Conservation (phyloP, 2,888 invertebrate species). For the Amphipoea oculea region DNA sequence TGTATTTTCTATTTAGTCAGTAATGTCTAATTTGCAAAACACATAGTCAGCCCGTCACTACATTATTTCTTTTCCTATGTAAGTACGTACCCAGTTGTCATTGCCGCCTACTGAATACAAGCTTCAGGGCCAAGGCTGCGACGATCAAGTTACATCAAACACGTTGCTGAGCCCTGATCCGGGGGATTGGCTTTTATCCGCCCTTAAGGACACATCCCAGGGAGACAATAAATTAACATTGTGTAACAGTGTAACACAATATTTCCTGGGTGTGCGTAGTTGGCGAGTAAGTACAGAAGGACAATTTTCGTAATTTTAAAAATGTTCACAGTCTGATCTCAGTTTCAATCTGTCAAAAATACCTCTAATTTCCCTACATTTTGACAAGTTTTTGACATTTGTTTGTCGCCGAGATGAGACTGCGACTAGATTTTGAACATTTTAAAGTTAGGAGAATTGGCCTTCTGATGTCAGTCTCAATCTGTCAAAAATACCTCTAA, state of each 20-base stretch:
- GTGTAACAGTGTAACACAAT: conserved; percentile 24
- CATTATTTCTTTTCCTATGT: neutral
- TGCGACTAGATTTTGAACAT: too few relatives aligned
- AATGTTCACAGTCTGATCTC: too few relatives aligned
- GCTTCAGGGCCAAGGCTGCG: neutral
- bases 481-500: too few relatives aligned
- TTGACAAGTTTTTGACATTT: too few relatives aligned
- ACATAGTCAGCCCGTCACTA: neutral
- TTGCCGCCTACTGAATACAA: neutral
- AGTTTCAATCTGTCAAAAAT: too few relatives aligned
- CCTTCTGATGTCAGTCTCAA: too few relatives aligned
- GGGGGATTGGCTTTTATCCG: neutral
- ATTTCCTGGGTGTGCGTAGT: neutral
- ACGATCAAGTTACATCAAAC: conserved; percentile 29
- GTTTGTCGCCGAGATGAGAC: too few relatives aligned
- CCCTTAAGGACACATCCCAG: neutral
- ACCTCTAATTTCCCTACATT: too few relatives aligned
- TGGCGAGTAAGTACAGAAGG: neutral
- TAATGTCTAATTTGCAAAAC: neutral
- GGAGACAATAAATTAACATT: conserved; percentile 26
- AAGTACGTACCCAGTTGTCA: neutral
- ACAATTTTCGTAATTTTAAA: too few relatives aligned
- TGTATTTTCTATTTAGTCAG: too few relatives aligned
- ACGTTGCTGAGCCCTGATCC: neutral
- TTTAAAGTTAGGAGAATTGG: too few relatives aligned